Evolutionary conservation across 2,797 vertebrate species (phyloP), one percentile per base, ranked within the genome.

Genomic region (Sphenopsis melanotis): DNA sequence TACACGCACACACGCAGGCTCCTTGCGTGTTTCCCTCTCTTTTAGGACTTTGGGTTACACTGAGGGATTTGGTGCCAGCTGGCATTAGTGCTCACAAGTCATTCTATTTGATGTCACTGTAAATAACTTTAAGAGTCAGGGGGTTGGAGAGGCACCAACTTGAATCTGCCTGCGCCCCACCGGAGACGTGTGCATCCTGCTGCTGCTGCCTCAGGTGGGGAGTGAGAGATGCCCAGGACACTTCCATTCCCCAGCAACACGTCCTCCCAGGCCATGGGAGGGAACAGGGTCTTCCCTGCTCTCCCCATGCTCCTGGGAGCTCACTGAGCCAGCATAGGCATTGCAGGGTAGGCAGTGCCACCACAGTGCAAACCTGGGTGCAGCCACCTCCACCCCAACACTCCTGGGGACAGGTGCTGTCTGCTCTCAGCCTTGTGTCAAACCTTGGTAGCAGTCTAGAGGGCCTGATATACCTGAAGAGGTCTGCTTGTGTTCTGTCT

Each of bases 131-230:
- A 22, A 17, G 27, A 49, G 37, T 37, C 15, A 24, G 24, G 8
- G 27, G 20, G 16, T 14, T 60, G 24, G n/a, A 22, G 46, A 61
- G 23, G 34, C 9, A 9, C 15, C 30, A 36, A 6, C 5, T 0
- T 47, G 37, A 44, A 74, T 15, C 22, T 6, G 0, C 12, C 15
- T 27, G 15, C 3, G 1, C 7, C 42, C 34, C 5, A 1, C 14
- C 0, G 0, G n/a, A 63, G 59, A 4, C 16, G 6, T 5, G 1
- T 29, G 15, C n/a, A 12, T 3, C 20, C 39, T 15, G 1, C 20
- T 64, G 47, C 34, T 61, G 23, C 23, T 9, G 3, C 18, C 4
- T 39, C 1, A 1, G 17, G 4, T 1, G 0, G 4, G n/a, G 46
- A 60, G 18, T 15, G 1, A 68, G 24, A 61, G 27, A 22, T 46